Evolutionary conservation across 1,140 invertebrate species (phyloP).

Genomic region (Euglossa dilemma): DNA sequence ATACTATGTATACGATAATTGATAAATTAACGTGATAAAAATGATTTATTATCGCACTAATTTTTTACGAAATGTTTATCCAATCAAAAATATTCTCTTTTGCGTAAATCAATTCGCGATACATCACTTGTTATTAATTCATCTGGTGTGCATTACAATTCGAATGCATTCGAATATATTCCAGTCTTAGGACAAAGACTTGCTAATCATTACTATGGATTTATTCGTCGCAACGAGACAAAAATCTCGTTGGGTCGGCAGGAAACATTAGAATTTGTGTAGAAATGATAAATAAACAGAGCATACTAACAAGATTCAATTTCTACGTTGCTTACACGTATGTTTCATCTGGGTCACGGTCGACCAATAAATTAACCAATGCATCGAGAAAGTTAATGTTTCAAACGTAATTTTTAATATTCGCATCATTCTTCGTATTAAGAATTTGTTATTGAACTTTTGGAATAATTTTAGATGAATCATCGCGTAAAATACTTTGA

Average conservation of each 20-base stretch:
- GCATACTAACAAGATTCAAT: not conserved
- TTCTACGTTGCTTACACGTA: not conserved
- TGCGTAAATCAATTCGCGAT: not conserved
- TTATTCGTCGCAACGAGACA: constrained; percentile 16
- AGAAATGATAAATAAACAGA: not conserved
- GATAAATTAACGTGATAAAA: not conserved
- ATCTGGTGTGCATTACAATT: not conserved
- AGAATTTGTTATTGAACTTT: too few species aligned
- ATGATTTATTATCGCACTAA: not conserved
- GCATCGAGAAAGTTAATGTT: not conserved
- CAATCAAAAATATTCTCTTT: not conserved
- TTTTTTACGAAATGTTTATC: not conserved
- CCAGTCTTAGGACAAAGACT: not conserved
- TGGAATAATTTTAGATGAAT: too few species aligned
- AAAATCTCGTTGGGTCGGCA: not conserved
- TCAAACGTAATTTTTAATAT: not conserved
- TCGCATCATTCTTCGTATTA: not conserved
- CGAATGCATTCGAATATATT: constrained; percentile 24
- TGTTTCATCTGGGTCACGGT: not conserved
- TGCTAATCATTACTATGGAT: constrained; percentile 9
- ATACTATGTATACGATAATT: not conserved
- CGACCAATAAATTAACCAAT: not conserved
- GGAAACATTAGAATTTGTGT: not conserved
- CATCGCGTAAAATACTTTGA: not conserved
- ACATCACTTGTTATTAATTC: not conserved